Evolutionary conservation across 2,797 vertebrate genomes (phyloP), one percentile per base, ranked within the genome.

Genomic region (Dicrostonyx torquatus): DNA sequence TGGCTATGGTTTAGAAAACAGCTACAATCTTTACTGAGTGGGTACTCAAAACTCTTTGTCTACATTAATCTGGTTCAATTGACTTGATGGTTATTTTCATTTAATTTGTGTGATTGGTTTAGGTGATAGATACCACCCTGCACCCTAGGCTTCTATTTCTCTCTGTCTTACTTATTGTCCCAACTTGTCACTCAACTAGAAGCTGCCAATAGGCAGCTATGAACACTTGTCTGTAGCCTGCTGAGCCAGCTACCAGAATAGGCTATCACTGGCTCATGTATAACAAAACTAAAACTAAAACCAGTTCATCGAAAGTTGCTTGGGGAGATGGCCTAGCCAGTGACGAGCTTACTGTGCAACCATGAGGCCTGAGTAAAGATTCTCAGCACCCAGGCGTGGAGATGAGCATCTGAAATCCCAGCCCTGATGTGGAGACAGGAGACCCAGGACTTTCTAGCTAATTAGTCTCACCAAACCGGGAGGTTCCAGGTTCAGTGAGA

Each of bases 1-100:
- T 70, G 83, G 3, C 77, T 24, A 14, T 70, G 48, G 20, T 78
- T 60, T 62, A 45, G 34, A 20, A 48, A 82, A 15, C 20, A 82
- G 40, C 77, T 87, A 34, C 20, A 11, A 0, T 79, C 55, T 66
- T 18, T 29, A 45, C 3, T 53, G 34, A 77, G 29, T n/a, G 0
- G 53, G 45, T 58, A 4, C 43, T 12, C 83, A 87, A 40, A 87
- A 62, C 34, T 73, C 50, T 20, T 64, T 53, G 43, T 72, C 73
- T 60, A 29, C 6, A 24, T 34, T 92, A 75, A 94, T 84, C 72
- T 91, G 62, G 45, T 45, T 96, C 43, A 64, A 29, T 31, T 83
- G 66, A 72, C 78, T 73, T 50, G 37, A 72, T 89, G 53, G 82
- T 73, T 91, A 60, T 85, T 87, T 94, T 75, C n/a, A 87, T 58